Evolutionary conservation across 2,888 invertebrate species (phyloP).

Genomic region (Apantesis nais): DNA sequence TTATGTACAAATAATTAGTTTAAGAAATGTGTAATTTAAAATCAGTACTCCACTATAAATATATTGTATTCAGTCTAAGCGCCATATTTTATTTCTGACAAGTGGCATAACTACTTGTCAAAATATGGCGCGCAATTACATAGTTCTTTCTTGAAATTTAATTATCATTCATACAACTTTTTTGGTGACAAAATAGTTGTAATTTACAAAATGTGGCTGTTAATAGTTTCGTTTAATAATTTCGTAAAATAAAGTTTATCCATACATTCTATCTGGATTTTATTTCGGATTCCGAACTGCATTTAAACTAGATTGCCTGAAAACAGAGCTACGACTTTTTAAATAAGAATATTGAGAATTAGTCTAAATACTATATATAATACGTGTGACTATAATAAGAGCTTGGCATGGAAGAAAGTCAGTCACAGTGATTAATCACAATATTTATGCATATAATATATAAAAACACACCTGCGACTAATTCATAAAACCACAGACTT

Average conservation of each 20-base stretch:
- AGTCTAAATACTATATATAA: no score
- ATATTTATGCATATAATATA: no score
- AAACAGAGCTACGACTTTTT: not conserved
- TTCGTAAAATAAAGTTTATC: slow-evolving; percentile 53
- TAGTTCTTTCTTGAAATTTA: slow-evolving; percentile 13
- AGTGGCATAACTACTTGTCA: slow-evolving; percentile 26
- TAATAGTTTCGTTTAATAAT: slow-evolving; percentile 43
- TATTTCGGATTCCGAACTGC: slow-evolving; percentile 19
- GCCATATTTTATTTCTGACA: slow-evolving; percentile 22
- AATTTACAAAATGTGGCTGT: slow-evolving; percentile 44
- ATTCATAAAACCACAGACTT: no score
- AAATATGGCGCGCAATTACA: slow-evolving; percentile 21
- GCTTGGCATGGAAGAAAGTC: no score
- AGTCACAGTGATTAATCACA: no score
- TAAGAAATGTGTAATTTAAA: slow-evolving; percentile 37
- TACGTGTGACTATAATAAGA: no score
- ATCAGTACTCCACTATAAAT: slow-evolving; percentile 47
- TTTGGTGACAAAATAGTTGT: slow-evolving; percentile 31
- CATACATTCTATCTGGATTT: slow-evolving; percentile 41
- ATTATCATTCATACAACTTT: slow-evolving; percentile 24
- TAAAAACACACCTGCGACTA: no score
- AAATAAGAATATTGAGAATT: no score
- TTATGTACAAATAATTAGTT: slow-evolving; percentile 49
- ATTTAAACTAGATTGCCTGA: not conserved
- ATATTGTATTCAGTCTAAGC: slow-evolving; percentile 30